Evolutionary conservation across 2,113 vertebrate species (phyloP).

Genomic region (Poeciliopsis retropinna): DNA sequence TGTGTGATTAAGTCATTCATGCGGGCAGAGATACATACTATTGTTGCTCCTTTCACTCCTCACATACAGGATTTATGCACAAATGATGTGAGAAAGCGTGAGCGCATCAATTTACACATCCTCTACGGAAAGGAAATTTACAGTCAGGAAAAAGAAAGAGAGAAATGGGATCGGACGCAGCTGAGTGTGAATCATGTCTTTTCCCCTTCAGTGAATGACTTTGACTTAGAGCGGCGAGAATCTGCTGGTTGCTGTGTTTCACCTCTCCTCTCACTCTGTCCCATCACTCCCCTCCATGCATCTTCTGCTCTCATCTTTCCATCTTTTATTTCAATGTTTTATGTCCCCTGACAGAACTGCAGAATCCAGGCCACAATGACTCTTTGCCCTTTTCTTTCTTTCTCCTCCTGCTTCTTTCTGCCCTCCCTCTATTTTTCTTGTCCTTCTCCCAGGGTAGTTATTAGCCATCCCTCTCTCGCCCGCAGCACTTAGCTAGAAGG

Average conservation of each 20-base stretch:
- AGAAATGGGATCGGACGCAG: conserved; percentile 5
- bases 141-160: not conserved
- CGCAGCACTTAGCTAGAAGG: conserved; percentile 74
- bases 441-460: conserved; percentile 75
- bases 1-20: conserved; percentile 27
- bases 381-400: conserved; percentile 65
- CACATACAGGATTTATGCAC: conserved; percentile 31
- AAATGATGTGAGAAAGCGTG: conserved; percentile 34
- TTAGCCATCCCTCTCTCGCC: conserved; percentile 78
- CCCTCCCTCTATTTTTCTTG: conserved; percentile 36
- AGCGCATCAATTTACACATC: conserved; percentile 43
- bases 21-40: conserved; percentile 3
- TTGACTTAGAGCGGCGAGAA: conserved; percentile 35
- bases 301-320: conserved; percentile 35
- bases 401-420: conserved; percentile 39
- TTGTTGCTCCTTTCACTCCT: conserved; percentile 38
- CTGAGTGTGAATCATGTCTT: conserved; percentile 29
- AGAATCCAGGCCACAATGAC: conserved; percentile 78
- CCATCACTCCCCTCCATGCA: conserved; percentile 50
- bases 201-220: conserved; percentile 44
- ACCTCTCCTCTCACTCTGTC: conserved; percentile 35
- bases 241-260: conserved; percentile 40
- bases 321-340: conserved; percentile 24
- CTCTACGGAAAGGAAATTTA: conserved; percentile 5
- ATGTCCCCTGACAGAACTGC: conserved; percentile 29